Percentiles rank a stretch among this genome's conserved stretches.
phyloP scores from a whole-genome alignment of 2,888 invertebrate genomes.

The Himalopsyche tibetana region DNA sequence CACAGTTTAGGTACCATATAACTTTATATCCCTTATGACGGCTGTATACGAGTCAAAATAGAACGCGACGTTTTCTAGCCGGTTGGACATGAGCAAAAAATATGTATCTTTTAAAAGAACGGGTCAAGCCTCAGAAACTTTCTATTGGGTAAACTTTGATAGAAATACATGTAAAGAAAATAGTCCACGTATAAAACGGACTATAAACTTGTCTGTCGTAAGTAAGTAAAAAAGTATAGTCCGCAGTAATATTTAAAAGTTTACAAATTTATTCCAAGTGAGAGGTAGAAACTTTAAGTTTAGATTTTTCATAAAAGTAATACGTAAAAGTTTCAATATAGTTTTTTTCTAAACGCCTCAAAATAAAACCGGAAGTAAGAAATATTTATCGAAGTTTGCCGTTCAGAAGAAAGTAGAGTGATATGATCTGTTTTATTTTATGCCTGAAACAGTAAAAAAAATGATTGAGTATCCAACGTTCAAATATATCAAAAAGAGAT shows the following conservation, averaged over 20 bases:
- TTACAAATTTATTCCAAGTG: slow-evolving; percentile 3
- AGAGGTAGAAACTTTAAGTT: not conserved
- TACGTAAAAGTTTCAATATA: not conserved
- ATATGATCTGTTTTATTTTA: slow-evolving; percentile 14
- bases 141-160: no score
- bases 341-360: slow-evolving; percentile 8
- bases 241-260: not conserved
- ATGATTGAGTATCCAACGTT: not conserved
- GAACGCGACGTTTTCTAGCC: no score
- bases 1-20: no score
- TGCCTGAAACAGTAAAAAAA: not conserved
- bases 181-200: no score
- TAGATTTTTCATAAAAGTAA: slow-evolving; percentile 29
- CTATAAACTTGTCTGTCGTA: not conserved
- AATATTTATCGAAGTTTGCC: not conserved
- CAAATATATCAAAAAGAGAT: not conserved
- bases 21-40: no score
- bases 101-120: no score
- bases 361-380: slow-evolving; percentile 21
- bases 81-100: no score
- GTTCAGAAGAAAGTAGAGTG: not conserved
- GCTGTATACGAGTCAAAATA: no score
- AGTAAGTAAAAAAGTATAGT: not conserved
- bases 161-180: no score
- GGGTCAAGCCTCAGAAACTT: no score